Evolutionary conservation across 2,888 invertebrate species (phyloP), one percentile per base, ranked within the genome.

Genomic region (Cheilosia soror): DNA sequence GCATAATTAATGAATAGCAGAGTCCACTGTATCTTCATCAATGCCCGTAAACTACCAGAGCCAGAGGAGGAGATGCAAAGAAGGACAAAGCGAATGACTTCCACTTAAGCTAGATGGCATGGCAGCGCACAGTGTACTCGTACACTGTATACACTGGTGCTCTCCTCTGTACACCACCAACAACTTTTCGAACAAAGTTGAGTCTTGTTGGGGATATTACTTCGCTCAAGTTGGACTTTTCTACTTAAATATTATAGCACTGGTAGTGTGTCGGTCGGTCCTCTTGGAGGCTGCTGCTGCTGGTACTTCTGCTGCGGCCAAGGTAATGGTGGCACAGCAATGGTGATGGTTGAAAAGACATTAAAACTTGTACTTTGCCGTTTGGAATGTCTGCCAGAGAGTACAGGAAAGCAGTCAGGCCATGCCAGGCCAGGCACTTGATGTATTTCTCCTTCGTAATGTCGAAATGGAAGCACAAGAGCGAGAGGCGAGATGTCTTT

Each of bases 11-110:
- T 84, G 84, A 84, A 80, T 65, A 75, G 40, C 84, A 65, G 71
- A 80, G 80, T 79, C 84, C 80, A 80, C 75, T 71, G 79, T 80
- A 75, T 84, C 84, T 84, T 75, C 80, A 84, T 84, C 84, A 84
- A 49, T 68, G 78, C 68, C 78, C 57, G 62, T 73, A 73, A 57
- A 57, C 66, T 72, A 27, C 47, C 13, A 51, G 31, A 20, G 5
- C 31, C 31, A 13, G 33, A 37, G n/a, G n/a, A 7, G 29, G 31
- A 13, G 55, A 37, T 2, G 13, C 7, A 44, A 20, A 9, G 29
- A 20, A 57, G 53, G 73, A 33, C 29, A 58, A 51, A 27, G 69
- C 49, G 69, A 44, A 81, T 73, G 57, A 53, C 58, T 82, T 71
- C 76, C 65, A 76, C 71, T 82, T 82, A 60, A 69, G 71, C 60